Evolutionary conservation across 1,140 invertebrate species (phyloP).

Genomic region (Drosophila sp.): DNA sequence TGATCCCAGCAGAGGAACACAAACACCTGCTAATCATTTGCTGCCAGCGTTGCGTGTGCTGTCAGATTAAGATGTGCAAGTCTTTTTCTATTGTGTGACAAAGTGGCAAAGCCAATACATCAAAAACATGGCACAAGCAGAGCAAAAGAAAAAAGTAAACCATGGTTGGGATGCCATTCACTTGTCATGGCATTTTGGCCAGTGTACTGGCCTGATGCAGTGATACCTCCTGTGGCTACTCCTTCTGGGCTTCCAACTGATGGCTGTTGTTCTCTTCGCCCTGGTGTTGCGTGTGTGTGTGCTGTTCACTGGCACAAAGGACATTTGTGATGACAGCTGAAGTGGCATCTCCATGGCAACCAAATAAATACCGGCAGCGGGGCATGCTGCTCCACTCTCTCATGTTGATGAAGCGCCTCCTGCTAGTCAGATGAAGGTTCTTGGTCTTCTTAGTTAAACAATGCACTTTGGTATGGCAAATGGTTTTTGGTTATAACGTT

Average conservation of each 20-base stretch:
- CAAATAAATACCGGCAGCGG: conserved; percentile 62
- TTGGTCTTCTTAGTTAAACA: conserved; percentile 33
- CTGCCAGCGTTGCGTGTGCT: too few relatives aligned
- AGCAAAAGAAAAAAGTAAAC: too few relatives aligned
- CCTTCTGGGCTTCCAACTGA: conserved; percentile 7
- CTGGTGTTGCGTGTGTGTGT: conserved; percentile 21
- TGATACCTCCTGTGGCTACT: conserved; percentile 14
- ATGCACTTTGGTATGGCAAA: conserved; percentile 39
- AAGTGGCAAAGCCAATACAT: too few relatives aligned
- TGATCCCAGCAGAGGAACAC: too few relatives aligned
- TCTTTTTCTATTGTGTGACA: too few relatives aligned
- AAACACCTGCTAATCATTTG: too few relatives aligned
- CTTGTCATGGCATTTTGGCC: conserved; percentile 33
- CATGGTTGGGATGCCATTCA: conserved; percentile 34
- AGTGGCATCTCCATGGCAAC: conserved; percentile 53
- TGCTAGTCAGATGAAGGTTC: not conserved
- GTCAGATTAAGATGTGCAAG: too few relatives aligned
- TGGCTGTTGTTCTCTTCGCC: conserved; percentile 33
- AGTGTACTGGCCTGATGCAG: not conserved
- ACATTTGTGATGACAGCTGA: conserved; percentile 73
- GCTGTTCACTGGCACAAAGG: conserved; percentile 55
- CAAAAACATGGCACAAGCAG: too few relatives aligned
- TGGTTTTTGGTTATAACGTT: conserved; percentile 45
- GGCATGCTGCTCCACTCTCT: not conserved
- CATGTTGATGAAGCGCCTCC: not conserved